Conservation (phyloP, 2,797 vertebrate species). For the Semaprochilodus insignis region DNA sequence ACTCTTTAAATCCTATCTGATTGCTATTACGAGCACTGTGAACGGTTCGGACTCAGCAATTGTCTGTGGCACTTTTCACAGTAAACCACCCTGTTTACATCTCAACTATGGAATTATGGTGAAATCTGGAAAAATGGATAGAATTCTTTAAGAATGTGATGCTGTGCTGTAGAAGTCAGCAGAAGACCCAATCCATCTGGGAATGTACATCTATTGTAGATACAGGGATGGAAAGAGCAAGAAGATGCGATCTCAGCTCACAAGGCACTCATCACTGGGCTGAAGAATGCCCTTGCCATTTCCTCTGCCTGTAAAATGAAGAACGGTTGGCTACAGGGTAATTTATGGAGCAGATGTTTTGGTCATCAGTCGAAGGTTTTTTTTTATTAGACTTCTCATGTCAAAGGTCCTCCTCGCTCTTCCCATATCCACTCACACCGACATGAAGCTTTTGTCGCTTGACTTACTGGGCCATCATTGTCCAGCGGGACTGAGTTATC, state of each 20-base stretch:
- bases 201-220: not conserved
- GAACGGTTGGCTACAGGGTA: conserved; percentile 41
- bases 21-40: too few species aligned
- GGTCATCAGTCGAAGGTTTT: conserved; percentile 30
- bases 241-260: conserved; percentile 15
- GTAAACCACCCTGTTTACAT: too few species aligned
- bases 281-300: conserved; percentile 46
- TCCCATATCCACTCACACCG: conserved; percentile 24
- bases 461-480: conserved; percentile 24
- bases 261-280: not conserved
- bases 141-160: too few species aligned
- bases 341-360: conserved; percentile 41
- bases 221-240: not conserved
- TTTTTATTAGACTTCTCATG: conserved; percentile 46
- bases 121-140: too few species aligned
- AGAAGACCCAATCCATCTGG: not conserved
- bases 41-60: too few species aligned
- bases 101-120: too few species aligned
- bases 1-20: too few species aligned
- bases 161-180: too few species aligned
- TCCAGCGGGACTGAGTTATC: conserved; percentile 35
- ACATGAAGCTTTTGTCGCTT: conserved; percentile 30
- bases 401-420: conserved; percentile 38
- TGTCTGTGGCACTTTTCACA: too few species aligned
- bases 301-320: conserved; percentile 59